phyloP scores from a whole-genome alignment of 1,140 invertebrate species.

The Scaptodrosophila lebanonensis region DNA sequence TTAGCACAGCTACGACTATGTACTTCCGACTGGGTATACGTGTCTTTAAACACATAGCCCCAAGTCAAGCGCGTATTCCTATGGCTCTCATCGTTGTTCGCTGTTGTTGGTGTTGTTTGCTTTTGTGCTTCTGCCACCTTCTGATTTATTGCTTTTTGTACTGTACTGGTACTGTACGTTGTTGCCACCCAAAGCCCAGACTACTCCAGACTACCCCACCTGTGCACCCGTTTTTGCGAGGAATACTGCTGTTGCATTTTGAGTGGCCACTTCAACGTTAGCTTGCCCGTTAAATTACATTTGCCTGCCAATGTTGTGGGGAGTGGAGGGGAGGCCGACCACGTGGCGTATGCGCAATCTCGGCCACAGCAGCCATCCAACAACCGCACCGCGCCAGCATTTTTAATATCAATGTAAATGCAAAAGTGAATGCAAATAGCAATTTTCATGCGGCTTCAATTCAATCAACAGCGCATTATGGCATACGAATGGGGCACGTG shows the following conservation, averaged over 20 bases:
- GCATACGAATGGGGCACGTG: conserved; percentile 2
- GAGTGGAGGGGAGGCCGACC: too few relatives aligned
- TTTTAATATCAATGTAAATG: conserved; percentile 51
- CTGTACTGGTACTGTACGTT: conserved; percentile 13
- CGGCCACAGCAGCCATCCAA: conserved; percentile 11
- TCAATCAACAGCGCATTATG: conserved; percentile 51
- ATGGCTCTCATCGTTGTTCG: background rate
- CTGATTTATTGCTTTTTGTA: conserved; percentile 67
- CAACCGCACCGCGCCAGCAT: conserved; percentile 4
- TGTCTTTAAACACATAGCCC: too few relatives aligned
- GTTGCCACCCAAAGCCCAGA: too few relatives aligned
- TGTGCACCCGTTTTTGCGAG: too few relatives aligned
- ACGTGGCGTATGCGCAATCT: conserved; percentile 50
- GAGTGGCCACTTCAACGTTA: conserved; percentile 42
- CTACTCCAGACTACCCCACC: too few relatives aligned
- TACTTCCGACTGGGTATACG: too few relatives aligned
- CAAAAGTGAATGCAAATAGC: conserved; percentile 63
- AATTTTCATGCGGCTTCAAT: conserved; percentile 63
- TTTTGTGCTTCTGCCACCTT: conserved; percentile 10
- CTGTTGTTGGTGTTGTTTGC: conserved; percentile 5
- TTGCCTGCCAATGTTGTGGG: conserved; percentile 12
- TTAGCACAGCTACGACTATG: too few relatives aligned
- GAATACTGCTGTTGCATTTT: conserved; percentile 32
- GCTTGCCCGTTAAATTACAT: conserved; percentile 60
- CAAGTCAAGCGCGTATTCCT: too few relatives aligned